Evolutionary conservation across 1,140 invertebrate species (phyloP).

Genomic region (Megathymus violae): DNA sequence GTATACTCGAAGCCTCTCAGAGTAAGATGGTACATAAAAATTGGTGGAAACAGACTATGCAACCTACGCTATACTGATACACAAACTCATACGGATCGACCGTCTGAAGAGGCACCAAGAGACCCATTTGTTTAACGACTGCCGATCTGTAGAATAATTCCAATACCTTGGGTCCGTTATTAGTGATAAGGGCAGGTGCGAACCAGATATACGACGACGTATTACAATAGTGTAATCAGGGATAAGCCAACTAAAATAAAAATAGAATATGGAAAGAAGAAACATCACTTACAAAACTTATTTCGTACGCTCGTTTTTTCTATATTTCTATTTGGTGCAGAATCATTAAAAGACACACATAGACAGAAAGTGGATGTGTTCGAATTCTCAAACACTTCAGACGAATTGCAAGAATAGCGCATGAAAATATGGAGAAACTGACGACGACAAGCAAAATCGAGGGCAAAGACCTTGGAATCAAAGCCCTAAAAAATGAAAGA

Average conservation of each 20-base stretch:
- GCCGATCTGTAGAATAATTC: neutral
- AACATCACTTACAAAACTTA: conserved; percentile 2
- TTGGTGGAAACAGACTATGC: too few species aligned
- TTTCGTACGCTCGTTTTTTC: conserved; percentile 3
- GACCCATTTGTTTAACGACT: neutral
- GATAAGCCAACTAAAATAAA: neutral
- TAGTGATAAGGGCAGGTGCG: neutral
- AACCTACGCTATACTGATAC: too few species aligned
- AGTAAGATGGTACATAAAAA: too few species aligned
- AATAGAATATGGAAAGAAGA: conserved; percentile 1
- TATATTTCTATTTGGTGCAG: neutral
- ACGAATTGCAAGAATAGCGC: neutral
- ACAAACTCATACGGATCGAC: too few species aligned
- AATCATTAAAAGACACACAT: neutral
- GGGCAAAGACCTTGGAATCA: too few species aligned
- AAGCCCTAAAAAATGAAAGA: too few species aligned
- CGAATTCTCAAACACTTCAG: neutral
- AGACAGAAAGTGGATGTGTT: neutral
- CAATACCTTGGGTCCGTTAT: neutral
- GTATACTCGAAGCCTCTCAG: too few species aligned
- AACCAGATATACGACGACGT: neutral
- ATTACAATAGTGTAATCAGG: neutral
- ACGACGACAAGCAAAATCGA: neutral
- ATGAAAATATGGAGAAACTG: neutral
- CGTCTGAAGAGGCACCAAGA: too few species aligned